Percentiles rank a stretch among this genome's conserved stretches.
Evolutionary conservation across 2,797 vertebrate species (phyloP).

Genomic region (Bryconaethiops microstoma): DNA sequence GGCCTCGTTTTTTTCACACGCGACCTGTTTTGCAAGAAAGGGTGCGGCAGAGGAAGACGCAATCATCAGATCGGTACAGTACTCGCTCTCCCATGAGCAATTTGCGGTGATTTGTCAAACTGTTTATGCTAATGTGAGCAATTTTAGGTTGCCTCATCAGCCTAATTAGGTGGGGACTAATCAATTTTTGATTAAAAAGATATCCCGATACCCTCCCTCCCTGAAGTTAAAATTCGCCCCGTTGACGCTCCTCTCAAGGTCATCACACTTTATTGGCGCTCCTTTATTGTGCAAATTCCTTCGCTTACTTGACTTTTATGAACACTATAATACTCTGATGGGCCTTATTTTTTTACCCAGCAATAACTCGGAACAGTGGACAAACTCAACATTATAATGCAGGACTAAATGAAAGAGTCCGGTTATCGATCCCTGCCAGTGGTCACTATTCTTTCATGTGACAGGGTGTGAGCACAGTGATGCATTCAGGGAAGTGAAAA

Average conservation of each 20-base stretch:
- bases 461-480: conserved; percentile 16
- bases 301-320: conserved; percentile 29
- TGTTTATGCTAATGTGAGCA: conserved; percentile 59
- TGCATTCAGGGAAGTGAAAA: conserved; percentile 27
- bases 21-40: not conserved
- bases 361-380: not conserved
- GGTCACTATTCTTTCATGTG: conserved; percentile 13
- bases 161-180: conserved; percentile 69
- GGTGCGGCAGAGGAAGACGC: not conserved
- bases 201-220: not conserved
- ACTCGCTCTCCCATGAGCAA: conserved; percentile 29
- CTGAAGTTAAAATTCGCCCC: conserved; percentile 14
- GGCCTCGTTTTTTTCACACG: conserved; percentile 9
- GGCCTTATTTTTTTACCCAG: not conserved
- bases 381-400: conserved; percentile 10
- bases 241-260: conserved; percentile 31
- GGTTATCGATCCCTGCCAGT: conserved; percentile 21
- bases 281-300: not conserved
- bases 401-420: conserved; percentile 39
- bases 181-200: conserved; percentile 58
- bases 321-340: conserved; percentile 4
- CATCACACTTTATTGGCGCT: not conserved
- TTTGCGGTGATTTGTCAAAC: conserved; percentile 54
- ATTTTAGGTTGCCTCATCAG: conserved; percentile 63
- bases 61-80: conserved; percentile 1